Conservation (phyloP, 2,888 invertebrate genomes). For the Drosophila demipolita region DNA sequence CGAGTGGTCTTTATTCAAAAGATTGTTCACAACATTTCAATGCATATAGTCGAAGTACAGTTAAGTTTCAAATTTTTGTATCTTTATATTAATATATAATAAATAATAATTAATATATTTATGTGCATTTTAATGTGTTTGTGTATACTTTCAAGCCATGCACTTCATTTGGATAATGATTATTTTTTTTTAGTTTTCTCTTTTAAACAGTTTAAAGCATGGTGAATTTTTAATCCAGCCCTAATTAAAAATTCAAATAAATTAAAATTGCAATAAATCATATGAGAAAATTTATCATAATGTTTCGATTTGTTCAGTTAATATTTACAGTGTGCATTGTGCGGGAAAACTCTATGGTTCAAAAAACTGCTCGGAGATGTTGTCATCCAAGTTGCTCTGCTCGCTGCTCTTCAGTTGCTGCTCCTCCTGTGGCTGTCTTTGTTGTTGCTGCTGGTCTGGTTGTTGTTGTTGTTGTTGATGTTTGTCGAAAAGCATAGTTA, state of each 20-base stretch:
- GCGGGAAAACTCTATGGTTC: constrained; percentile 38
- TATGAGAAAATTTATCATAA: constrained; percentile 32
- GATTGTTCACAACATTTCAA: constrained; percentile 59
- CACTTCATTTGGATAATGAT: constrained; percentile 5
- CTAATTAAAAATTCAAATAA: constrained; percentile 82
- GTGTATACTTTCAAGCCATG: constrained; percentile 9
- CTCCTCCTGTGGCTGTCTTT: constrained; percentile 17
- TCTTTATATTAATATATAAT: constrained; percentile 40
- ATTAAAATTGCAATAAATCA: constrained; percentile 36
- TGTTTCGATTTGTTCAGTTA: constrained; percentile 39
- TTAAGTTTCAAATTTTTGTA: constrained; percentile 42
- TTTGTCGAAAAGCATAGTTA: constrained; percentile 71
- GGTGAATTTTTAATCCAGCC: constrained; percentile 85
- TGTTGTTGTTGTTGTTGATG: constrained; percentile 38
- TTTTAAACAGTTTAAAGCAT: constrained; percentile 63
- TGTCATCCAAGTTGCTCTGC: constrained; percentile 50
- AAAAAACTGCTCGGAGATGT: constrained; percentile 64
- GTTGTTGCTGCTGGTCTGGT: constrained; percentile 18
- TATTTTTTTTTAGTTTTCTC: constrained; percentile 12
- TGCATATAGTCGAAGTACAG: constrained; percentile 51
- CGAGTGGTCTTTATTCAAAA: constrained; percentile 54
- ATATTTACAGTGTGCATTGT: constrained; percentile 57
- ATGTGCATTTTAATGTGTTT: constrained; percentile 31
- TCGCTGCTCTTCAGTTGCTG: constrained; percentile 42
- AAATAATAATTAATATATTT: not conserved